phyloP scores from a whole-genome alignment of 2,888 invertebrate genomes.

The Schrankia costaestrigalis region DNA sequence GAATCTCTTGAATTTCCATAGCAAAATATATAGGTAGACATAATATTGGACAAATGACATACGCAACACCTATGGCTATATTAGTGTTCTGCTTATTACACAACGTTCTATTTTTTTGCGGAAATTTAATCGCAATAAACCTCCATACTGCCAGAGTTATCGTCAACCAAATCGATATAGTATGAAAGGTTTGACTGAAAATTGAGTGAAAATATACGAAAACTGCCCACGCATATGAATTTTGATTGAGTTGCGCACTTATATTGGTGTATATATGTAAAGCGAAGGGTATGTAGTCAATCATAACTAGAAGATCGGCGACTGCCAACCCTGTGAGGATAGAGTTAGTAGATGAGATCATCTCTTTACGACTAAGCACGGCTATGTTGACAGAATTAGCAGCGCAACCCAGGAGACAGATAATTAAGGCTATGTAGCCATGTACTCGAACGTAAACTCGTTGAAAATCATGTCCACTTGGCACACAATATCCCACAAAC shows the following conservation, averaged over 20 bases:
- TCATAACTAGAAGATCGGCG: constrained; percentile 95
- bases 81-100: constrained; percentile 90
- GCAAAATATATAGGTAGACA: constrained; percentile 92
- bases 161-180: constrained; percentile 95
- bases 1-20: constrained; percentile 83
- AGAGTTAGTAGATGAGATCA: constrained; percentile 95
- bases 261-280: constrained; percentile 87
- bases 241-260: constrained; percentile 64
- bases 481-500: constrained; percentile 71
- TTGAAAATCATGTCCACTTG: constrained; percentile 80
- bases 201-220: constrained; percentile 94
- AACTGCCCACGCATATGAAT: constrained; percentile 87
- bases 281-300: constrained; percentile 95
- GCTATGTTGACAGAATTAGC: constrained; percentile 95
- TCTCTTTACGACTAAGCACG: constrained; percentile 93
- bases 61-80: constrained; percentile 87
- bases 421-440: constrained; percentile 91
- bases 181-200: constrained; percentile 93
- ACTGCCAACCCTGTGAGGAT: constrained; percentile 95
- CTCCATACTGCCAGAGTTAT: constrained; percentile 96
- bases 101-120: constrained; percentile 89
- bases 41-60: constrained; percentile 89
- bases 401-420: constrained; percentile 93
- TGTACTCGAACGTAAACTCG: constrained; percentile 86
- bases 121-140: constrained; percentile 92